Percentiles rank a stretch among this genome's conserved stretches.
Conservation (phyloP, 2,888 invertebrate genomes). For the Abscondita cerata region DNA sequence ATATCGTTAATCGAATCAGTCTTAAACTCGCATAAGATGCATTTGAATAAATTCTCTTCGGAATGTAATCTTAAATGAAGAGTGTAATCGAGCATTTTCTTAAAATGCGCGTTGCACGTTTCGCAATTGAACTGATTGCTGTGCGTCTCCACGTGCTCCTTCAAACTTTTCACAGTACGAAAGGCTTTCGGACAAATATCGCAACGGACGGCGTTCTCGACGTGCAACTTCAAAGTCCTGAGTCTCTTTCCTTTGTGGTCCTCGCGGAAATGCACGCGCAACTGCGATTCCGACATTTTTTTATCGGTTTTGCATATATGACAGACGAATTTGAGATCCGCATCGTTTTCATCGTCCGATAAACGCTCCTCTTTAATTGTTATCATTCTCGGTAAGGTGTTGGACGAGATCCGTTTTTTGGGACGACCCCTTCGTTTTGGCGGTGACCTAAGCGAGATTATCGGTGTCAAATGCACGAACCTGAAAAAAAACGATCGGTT, state of each 20-base stretch:
- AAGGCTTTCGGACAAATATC: constrained; percentile 55
- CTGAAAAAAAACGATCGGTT: constrained; percentile 1
- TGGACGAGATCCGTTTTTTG: not conserved
- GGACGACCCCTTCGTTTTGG: constrained; percentile 3
- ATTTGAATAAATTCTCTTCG: constrained; percentile 50
- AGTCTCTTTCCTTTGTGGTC: constrained; percentile 37
- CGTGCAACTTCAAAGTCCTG: constrained; percentile 19
- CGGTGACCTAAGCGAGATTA: too few species aligned
- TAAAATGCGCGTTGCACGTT: constrained; percentile 53
- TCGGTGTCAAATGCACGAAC: not conserved
- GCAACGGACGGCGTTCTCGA: constrained; percentile 43
- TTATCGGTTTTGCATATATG: constrained; percentile 50
- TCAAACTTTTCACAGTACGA: constrained; percentile 48
- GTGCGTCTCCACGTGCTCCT: constrained; percentile 56
- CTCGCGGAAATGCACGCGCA: constrained; percentile 47
- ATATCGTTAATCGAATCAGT: constrained; percentile 52
- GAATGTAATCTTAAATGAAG: constrained; percentile 54
- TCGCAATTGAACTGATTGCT: constrained; percentile 55
- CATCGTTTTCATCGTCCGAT: constrained; percentile 12
- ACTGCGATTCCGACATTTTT: constrained; percentile 44
- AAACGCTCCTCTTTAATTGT: constrained; percentile 10
- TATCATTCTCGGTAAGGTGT: constrained; percentile 17
- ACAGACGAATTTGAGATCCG: constrained; percentile 38
- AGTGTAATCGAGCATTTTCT: constrained; percentile 54
- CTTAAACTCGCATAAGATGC: constrained; percentile 54